Evolutionary conservation across 2,113 vertebrate species (phyloP).

Genomic region (Epinephelus lanceolatus): DNA sequence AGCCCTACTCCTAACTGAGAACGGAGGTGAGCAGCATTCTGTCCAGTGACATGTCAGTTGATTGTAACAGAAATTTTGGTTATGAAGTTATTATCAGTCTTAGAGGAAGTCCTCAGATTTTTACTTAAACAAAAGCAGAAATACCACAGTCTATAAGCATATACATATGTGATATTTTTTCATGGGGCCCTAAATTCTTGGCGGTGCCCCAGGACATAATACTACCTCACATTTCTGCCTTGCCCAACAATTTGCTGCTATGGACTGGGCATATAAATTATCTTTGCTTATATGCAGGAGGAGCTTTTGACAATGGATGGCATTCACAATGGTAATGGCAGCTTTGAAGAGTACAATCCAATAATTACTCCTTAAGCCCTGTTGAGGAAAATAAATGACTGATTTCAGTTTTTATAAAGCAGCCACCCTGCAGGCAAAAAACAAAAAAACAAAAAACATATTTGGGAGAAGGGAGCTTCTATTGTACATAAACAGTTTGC

Average conservation of each 20-base stretch:
- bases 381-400: conserved; percentile 21
- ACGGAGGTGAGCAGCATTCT: too few relatives aligned
- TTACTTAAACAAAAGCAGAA: too few relatives aligned
- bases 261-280: conserved; percentile 8
- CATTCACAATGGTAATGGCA: conserved; percentile 6
- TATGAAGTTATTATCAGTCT: too few relatives aligned
- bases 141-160: too few relatives aligned
- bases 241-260: conserved; percentile 18
- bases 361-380: conserved; percentile 8
- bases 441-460: not conserved
- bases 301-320: not conserved
- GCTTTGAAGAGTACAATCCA: not conserved
- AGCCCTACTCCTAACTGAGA: too few relatives aligned
- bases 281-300: not conserved
- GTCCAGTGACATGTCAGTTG: too few relatives aligned
- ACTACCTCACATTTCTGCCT: conserved; percentile 1
- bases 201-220: not conserved
- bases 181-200: too few relatives aligned
- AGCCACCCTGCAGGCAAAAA: not conserved
- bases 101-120: too few relatives aligned
- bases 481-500: conserved; percentile 4
- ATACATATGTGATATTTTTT: too few relatives aligned
- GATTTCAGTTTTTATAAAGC: conserved; percentile 16
- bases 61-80: too few relatives aligned
- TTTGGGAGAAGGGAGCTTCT: not conserved